A percentile compares a stretch with the other conserved stretches of the same genome.
phyloP scores from a whole-genome alignment of 37 sponge, comb jelly and placozoan genomes.

The Haliclona indistincta region DNA sequence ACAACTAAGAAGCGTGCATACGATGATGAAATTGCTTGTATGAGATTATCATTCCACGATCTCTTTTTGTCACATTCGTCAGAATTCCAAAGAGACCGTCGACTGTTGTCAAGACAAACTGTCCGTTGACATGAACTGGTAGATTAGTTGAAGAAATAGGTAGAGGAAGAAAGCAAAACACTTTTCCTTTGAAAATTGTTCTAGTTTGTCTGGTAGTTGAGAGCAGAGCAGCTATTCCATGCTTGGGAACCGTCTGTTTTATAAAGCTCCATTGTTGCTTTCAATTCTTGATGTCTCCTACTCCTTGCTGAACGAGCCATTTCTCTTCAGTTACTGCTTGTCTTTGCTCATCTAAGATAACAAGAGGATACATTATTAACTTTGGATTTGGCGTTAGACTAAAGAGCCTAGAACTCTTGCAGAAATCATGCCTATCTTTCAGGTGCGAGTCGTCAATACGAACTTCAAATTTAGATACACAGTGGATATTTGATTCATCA shows the following conservation, averaged over 20 bases:
- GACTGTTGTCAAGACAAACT: slow-evolving; percentile 1
- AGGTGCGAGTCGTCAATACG: neutral
- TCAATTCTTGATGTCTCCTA: slow-evolving; percentile 24
- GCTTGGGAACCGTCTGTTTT: slow-evolving; percentile 20
- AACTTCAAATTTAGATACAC: neutral
- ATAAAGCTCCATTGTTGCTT: slow-evolving; percentile 24
- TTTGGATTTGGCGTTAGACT: neutral
- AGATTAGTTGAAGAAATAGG: slow-evolving; percentile 2
- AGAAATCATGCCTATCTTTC: neutral
- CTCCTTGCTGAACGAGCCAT: slow-evolving; percentile 53
- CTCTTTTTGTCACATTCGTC: slow-evolving; percentile 2
- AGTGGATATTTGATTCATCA: neutral
- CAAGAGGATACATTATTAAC: neutral
- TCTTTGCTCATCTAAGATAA: neutral
- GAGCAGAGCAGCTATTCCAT: slow-evolving; percentile 54
- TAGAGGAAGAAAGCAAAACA: slow-evolving; percentile 1
- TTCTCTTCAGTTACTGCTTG: slow-evolving; percentile 8
- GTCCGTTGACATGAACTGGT: slow-evolving; percentile 6
- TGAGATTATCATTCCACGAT: slow-evolving; percentile 51
- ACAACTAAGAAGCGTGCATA: slow-evolving; percentile 43
- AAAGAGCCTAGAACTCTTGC: neutral
- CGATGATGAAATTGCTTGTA: slow-evolving; percentile 48
- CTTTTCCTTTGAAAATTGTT: neutral
- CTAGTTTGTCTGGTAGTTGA: neutral
- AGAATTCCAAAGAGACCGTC: slow-evolving; percentile 17